Base-by-base conservation (phyloP, 2,888 invertebrate genomes). In the Calliopum simillimum region DNA sequence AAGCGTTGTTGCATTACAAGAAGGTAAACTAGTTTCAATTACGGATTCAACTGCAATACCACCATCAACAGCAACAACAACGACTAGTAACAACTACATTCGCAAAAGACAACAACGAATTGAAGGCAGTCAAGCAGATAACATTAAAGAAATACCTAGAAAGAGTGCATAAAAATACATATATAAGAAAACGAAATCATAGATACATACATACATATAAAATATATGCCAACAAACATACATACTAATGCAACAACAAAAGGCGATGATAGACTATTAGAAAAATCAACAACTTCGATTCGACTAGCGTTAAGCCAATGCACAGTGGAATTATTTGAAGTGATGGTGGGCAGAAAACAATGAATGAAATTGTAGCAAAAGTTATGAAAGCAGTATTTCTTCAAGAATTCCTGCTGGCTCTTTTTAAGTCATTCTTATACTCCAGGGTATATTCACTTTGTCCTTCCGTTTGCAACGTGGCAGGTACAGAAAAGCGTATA, bases 11-110 rank as follows among this genome's bases (percentile, higher is more conserved):
- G 43, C 49, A 41, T 67, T 69, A 68, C 68, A 68, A 19, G 53
- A 61, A 68, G 51, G 62, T 62, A 66, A 69, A 62, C 65, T 44
- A 61, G 56, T 53, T 70, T 68, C 68, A 72, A 70, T 72, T 72
- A 70, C 68, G 68, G 46, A 55, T 68, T 64, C 70, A 72, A 69
- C 65, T 51, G 44, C 58, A 21, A 49, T 46, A 67, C 16, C 33
- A 44, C 44, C 56, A 56, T 23, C 23, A 21, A n/a, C 56, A 44
- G 4, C 55, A 56, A 55, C 23, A 47, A 25, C 51, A 41, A 65
- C 13, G 14, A 19, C 65, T 19, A 59, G 14, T 21, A 25, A 16
- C 59, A 59, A 59, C 14, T 25, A 8, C 59, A 21, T 14, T n/a
- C 3, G 14, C 16, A 59, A 59, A 33, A 2, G 19, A 53, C 21